A percentile compares a stretch with the other conserved stretches of the same genome.
Evolutionary conservation across 2,888 invertebrate species (phyloP).

Genomic region (Trichopria drosophilae): DNA sequence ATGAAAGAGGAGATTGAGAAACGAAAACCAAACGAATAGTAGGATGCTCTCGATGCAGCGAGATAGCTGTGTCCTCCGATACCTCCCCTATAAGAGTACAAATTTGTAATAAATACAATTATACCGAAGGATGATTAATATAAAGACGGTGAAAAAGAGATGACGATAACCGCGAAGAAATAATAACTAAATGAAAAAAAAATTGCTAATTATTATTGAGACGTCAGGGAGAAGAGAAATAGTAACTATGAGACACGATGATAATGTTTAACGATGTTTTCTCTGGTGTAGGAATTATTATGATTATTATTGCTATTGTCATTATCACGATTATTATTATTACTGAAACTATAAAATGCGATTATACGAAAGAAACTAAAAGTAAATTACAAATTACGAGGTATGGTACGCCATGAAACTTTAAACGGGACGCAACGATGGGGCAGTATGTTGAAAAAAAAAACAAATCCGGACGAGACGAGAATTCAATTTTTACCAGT

Average conservation of each 20-base stretch:
- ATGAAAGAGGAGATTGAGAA: too few species aligned
- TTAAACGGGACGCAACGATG: too few species aligned
- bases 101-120: conserved; percentile 55
- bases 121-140: conserved; percentile 51
- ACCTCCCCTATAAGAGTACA: conserved; percentile 57
- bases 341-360: conserved; percentile 27
- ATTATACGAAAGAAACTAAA: conserved; percentile 19
- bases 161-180: conserved; percentile 27
- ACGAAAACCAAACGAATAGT: too few species aligned
- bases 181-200: conserved; percentile 33
- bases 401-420: too few species aligned
- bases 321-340: conserved; percentile 20
- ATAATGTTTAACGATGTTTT: conserved; percentile 56
- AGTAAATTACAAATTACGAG: conserved; percentile 23
- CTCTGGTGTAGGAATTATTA: conserved; percentile 53
- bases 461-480: too few species aligned
- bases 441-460: too few species aligned
- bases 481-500: too few species aligned
- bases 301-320: conserved; percentile 42
- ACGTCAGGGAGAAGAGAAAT: conserved; percentile 28
- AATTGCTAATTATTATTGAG: conserved; percentile 48
- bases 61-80: conserved; percentile 51
- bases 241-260: conserved; percentile 43
- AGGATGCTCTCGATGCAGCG: conserved; percentile 40
- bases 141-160: conserved; percentile 37